Percentiles rank a stretch among this genome's conserved stretches.
Evolutionary conservation across 1,140 invertebrate species (phyloP).

Genomic region (Drosophila oshimai): DNA sequence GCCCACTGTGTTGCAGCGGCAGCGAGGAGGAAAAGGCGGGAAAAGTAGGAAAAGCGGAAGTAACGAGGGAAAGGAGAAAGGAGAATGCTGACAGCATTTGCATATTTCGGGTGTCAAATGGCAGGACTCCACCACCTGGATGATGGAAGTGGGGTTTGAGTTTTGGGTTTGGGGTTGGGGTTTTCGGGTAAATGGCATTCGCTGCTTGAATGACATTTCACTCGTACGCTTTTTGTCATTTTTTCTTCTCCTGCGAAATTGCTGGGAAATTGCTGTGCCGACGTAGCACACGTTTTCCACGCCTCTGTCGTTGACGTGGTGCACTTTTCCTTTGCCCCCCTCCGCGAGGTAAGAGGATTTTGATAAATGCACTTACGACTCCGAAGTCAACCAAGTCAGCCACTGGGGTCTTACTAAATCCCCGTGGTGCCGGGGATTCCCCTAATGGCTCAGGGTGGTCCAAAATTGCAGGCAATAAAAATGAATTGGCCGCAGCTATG

Average conservation of each 20-base stretch:
- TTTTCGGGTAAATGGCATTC: slow-evolving; percentile 51
- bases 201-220: slow-evolving; percentile 60
- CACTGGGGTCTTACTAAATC: neutral
- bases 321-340: neutral
- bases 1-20: slow-evolving; percentile 11
- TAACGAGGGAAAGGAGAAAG: neutral
- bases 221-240: slow-evolving; percentile 43
- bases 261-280: slow-evolving; percentile 54
- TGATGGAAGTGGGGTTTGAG: slow-evolving; percentile 10
- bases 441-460: slow-evolving; percentile 10
- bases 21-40: neutral
- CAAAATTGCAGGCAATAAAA: slow-evolving; percentile 49
- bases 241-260: slow-evolving; percentile 43
- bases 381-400: slow-evolving; percentile 48
- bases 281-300: slow-evolving; percentile 27
- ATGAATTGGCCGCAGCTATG: slow-evolving; percentile 44
- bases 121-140: slow-evolving; percentile 26
- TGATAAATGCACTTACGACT: slow-evolving; percentile 68
- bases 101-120: slow-evolving; percentile 71
- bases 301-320: slow-evolving; percentile 40
- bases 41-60: neutral
- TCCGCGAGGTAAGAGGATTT: slow-evolving; percentile 42
- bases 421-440: neutral
- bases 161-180: neutral
- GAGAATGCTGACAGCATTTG: slow-evolving; percentile 53